Evolutionary conservation across 1,140 invertebrate genomes (phyloP), one percentile per base, ranked within the genome.

Genomic region (Saccostrea cuccullata): DNA sequence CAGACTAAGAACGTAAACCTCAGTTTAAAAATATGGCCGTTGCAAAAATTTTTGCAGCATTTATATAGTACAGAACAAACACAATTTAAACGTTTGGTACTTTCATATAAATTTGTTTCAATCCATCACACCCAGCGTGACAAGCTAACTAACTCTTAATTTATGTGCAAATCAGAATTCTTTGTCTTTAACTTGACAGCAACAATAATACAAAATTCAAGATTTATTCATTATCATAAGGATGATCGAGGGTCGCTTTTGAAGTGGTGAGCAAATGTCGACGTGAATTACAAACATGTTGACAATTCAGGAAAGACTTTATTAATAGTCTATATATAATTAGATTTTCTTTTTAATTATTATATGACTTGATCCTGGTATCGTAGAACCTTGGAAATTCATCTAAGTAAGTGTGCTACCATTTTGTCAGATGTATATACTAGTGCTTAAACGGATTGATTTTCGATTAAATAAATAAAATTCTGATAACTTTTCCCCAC

Each of bases 111-210:
- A 30, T 77, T 77, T 12, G 26, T 30, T 77, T 30, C 30, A 30
- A 77, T 77, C 70, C 70, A 77, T 77, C 70, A 77, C 23, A 77
- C 11, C 23, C 30, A 12, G 70, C 70, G 70, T 77, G 70, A 77
- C 70, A 77, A 77, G 70, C 30, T 77, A 77, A 77, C 70, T 77
- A 77, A 77, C 70, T 36, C 30, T 36, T 77, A 30, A 77, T 77
- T 77, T 77, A 77, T 77, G 70, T 77, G 70, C 70, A 77, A 77
- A 77, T 77, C 70, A 77, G 30, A 77, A 77, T 77, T 77, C 70
- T 77, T 77, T 77, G 70, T 77, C 70, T 77, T 77, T 30, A 77
- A 77, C 70, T 77, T 77, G 70, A 77, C 70, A 77, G 23, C 26
- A 77, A 77, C 70, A 77, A 77, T 77, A 77, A 77, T 77, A 77